A percentile compares a stretch with the other conserved stretches of the same genome.
Conservation (phyloP, 2,113 vertebrate species). For the Colius striatus region DNA sequence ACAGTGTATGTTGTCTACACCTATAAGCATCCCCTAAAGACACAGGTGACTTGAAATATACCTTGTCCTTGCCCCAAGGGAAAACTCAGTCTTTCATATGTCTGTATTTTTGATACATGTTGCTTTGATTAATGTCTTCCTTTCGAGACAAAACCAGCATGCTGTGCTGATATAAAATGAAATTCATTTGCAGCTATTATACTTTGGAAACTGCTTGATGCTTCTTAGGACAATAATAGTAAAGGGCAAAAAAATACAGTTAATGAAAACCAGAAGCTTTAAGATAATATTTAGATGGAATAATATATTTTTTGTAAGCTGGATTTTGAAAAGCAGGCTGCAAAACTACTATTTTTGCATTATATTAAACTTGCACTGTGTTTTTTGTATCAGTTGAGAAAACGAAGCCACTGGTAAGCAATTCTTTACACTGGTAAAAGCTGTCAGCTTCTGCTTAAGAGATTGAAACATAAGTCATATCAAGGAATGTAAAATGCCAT, state of each 20-base stretch:
- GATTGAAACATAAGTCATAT: background rate
- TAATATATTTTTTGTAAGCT: background rate
- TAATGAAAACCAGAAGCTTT: background rate
- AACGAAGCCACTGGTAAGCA: background rate
- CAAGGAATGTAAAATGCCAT: background rate
- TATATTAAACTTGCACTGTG: background rate
- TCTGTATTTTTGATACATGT: background rate
- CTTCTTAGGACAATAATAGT: background rate
- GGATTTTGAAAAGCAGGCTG: background rate
- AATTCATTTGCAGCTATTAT: background rate
- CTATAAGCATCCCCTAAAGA: constrained; percentile 28
- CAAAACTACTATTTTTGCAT: background rate
- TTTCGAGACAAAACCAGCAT: background rate
- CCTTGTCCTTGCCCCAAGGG: background rate
- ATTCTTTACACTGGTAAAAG: constrained; percentile 14
- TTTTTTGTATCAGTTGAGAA: background rate
- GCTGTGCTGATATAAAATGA: background rate
- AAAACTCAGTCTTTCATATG: background rate
- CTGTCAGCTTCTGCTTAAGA: background rate
- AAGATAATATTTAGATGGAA: background rate
- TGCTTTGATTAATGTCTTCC: background rate
- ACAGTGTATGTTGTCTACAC: constrained; percentile 17
- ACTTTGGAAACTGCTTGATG: background rate
- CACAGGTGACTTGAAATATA: background rate
- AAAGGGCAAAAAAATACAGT: background rate